Base-by-base conservation (phyloP, 2,888 invertebrate species). In the Amblyjoppa fuscipennis region DNA sequence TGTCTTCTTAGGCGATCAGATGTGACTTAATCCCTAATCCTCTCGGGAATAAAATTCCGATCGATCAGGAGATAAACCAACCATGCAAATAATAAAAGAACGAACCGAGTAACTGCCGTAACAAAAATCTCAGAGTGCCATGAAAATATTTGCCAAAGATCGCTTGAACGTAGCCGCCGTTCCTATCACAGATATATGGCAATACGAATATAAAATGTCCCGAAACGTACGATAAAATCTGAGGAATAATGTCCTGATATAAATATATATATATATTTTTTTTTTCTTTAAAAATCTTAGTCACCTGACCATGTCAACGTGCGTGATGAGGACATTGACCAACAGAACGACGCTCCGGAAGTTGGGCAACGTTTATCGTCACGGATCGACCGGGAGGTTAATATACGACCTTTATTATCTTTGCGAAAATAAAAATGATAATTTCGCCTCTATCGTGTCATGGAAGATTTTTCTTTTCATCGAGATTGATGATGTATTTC, bases 361-460 rank as follows among this genome's bases (percentile, higher is more conserved):
- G 31, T 73, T 86, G 53, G 71, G 81, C 61, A 79, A 76, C 59
- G 56, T 75, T 38, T 83, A 73, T 78, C 84, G 87, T 9, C 73
- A 83, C 16, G 64, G 82, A 73, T 87, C 86, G 3, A 83, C 84
- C 20, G 56, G 69, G 78, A 88, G 88, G 88, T 88, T 88, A 79
- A 84, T 82, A 83, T 49, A 38, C 69, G 53, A 64, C 64, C 34
- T 64, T n/a, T 34, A 61, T 20, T 16, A 61, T 31, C 31, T 31
- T 16, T 6, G 3, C 41, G 11, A 61, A 11, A 28, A 25, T 9
- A 9, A 61, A 31, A 25, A 25, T 9, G 0, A 59, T 59, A 34
- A 61, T 61, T 31, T 64, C 16, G 6, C 6, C 31, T 64, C 5
- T 61, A 28, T 31, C 16, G 31, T 16, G 4, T 41, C 41, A 41